Percentiles rank a stretch among this genome's conserved stretches.
Evolutionary conservation across 2,888 invertebrate species (phyloP).

Genomic region (Deroplatys truncata): DNA sequence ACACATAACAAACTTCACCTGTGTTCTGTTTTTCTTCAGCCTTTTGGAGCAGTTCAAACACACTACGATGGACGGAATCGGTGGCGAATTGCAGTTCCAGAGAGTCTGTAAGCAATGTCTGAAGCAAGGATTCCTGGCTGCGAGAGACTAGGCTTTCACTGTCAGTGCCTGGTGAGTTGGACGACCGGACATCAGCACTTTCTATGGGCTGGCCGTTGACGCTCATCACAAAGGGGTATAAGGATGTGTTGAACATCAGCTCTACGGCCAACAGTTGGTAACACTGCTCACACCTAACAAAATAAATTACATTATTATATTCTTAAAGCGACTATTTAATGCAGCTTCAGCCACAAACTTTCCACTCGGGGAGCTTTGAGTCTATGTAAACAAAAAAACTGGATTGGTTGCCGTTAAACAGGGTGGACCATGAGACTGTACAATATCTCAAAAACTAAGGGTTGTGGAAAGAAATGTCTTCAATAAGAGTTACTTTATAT

Average conservation of each 20-base stretch:
- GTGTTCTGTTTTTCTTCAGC: not conserved
- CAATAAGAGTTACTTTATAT: too few relatives aligned
- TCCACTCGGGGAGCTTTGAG: too few relatives aligned
- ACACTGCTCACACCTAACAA: constrained; percentile 37
- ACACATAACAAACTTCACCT: not conserved
- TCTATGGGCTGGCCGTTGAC: constrained; percentile 33
- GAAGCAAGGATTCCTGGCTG: not conserved
- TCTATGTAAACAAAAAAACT: too few relatives aligned
- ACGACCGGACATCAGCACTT: not conserved
- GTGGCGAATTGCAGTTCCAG: not conserved
- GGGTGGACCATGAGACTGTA: too few relatives aligned
- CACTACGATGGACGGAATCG: constrained; percentile 5
- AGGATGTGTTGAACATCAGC: constrained; percentile 40
- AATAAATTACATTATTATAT: not conserved
- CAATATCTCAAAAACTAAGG: too few relatives aligned
- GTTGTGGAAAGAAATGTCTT: too few relatives aligned
- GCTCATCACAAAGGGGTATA: constrained; percentile 40
- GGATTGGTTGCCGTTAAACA: too few relatives aligned
- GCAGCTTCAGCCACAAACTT: too few relatives aligned
- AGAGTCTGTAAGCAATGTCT: not conserved
- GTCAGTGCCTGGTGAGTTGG: not conserved
- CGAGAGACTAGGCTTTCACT: not conserved
- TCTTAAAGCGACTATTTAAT: not conserved
- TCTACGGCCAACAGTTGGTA: constrained; percentile 42
- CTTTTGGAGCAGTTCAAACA: not conserved